Conservation (phyloP, 2,888 invertebrate genomes). For the Emmelina monodactyla region DNA sequence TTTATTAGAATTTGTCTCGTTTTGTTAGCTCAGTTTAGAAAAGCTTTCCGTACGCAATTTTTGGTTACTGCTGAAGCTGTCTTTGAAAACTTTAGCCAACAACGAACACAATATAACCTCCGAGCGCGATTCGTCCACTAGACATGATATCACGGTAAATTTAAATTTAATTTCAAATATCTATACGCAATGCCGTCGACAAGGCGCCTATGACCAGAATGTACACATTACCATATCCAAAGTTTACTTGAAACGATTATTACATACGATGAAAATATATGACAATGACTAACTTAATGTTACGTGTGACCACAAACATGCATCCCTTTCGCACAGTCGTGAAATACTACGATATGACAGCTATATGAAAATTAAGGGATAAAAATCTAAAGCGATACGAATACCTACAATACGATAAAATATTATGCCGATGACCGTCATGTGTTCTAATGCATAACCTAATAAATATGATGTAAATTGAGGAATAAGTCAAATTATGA, state of each 20-base stretch:
- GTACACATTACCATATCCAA: slow-evolving; percentile 50
- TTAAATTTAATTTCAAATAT: slow-evolving; percentile 33
- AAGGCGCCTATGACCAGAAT: slow-evolving; percentile 59
- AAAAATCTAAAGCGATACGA: slow-evolving; percentile 42
- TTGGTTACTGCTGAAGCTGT: too few species aligned
- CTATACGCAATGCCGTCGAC: slow-evolving; percentile 32
- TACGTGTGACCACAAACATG: slow-evolving; percentile 49
- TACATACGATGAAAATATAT: slow-evolving; percentile 32
- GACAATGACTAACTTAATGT: slow-evolving; percentile 43
- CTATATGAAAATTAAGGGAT: slow-evolving; percentile 14
- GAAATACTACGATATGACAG: slow-evolving; percentile 27
- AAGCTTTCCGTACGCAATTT: too few species aligned
- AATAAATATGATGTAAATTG: slow-evolving; percentile 34
- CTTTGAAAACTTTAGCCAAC: too few species aligned
- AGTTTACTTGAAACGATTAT: slow-evolving; percentile 37
- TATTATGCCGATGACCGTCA: slow-evolving; percentile 35
- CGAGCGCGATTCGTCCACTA: too few species aligned
- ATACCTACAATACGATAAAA: slow-evolving; percentile 34
- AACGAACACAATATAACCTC: too few species aligned
- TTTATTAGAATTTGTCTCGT: too few species aligned
- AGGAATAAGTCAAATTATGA: slow-evolving; percentile 29
- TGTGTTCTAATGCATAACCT: slow-evolving; percentile 25
- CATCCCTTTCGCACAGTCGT: slow-evolving; percentile 38
- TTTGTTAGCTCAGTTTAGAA: too few species aligned
- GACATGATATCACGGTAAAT: slow-evolving; percentile 28